Evolutionary conservation across 2,797 vertebrate genomes (phyloP), one percentile per base, ranked within the genome.

Genomic region (Trachurus trachurus): DNA sequence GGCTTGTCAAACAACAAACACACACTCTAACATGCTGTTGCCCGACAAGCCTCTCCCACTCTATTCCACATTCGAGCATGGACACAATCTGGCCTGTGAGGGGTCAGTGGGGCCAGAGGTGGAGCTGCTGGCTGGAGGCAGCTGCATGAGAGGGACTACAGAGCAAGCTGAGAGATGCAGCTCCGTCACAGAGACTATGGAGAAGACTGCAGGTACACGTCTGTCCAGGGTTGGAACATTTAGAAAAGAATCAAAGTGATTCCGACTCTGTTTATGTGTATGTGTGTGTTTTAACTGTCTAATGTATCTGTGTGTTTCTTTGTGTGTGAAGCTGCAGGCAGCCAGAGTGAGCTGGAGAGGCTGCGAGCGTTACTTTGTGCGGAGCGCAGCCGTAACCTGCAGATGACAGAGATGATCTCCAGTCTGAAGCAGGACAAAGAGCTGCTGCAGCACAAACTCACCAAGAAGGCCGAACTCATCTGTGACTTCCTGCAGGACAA

Each of bases 401-500:
- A 90, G 82, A 82, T 94, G 84, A 85, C 71, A 10, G 89, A 92
- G 59, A 88, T 89, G 47, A 88, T 94, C 87, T 88, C 74, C 75
- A 82, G 88, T 26, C 85, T 94, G 67, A 93, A 88, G 60, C 93
- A 93, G 82, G 93, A 94, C 82, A 94, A 93, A 74, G 88, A 93
- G 71, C 85, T 94, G 71, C 91, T 94, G 64, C 92, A 93, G 59
- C 84, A 91, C 1, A 91, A 93, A 65, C 88, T 94, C 52, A 88
- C 88, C 0, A 93, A 93, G 74, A 94, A 94, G 66, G 91, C 92
- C 0, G 87, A 94, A 19, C 91, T 94, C 74, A 92, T 93, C 75
- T 93, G 92, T n/a, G 94, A 94, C 74, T 93, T 94, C 80, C 92
- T 94, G 42, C 92, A 93, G 69, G 93, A 94, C 66, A 92, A 93